phyloP scores from a whole-genome alignment of 2,113 vertebrate species.

The Oreochromis aureus region DNA sequence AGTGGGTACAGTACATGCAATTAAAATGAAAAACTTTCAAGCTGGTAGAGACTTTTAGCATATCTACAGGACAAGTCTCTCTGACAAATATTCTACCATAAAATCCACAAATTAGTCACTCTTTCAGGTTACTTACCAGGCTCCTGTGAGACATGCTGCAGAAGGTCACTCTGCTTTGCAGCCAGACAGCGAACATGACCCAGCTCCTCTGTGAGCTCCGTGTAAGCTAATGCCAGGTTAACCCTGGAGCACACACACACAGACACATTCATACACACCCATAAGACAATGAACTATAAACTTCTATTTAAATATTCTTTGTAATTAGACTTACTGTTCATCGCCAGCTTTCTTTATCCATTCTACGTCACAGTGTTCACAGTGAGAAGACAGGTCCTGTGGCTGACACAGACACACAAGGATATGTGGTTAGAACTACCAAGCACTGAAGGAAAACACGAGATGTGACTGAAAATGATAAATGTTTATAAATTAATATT shows the following conservation, averaged over 20 bases:
- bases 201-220: constrained; percentile 86
- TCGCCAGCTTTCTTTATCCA: constrained; percentile 90
- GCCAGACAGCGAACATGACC: constrained; percentile 76
- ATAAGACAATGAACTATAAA: not conserved
- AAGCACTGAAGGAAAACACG: not conserved
- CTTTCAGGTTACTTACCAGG: constrained; percentile 1
- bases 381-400: constrained; percentile 37
- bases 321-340: constrained; percentile 79
- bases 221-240: constrained; percentile 87
- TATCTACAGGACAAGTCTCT: not conserved
- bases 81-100: not conserved
- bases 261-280: not conserved
- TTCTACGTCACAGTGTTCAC: constrained; percentile 77
- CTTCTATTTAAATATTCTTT: not conserved
- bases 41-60: not conserved
- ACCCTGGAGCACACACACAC: constrained; percentile 68
- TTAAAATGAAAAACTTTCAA: not conserved
- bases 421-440: not conserved
- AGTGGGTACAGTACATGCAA: not conserved
- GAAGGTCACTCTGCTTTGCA: constrained; percentile 79
- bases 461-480: not conserved
- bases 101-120: not conserved
- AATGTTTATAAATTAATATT: not conserved
- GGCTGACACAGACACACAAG: not conserved
- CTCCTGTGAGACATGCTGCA: constrained; percentile 78